These are phyloP conservation scores for Acanthurus lineatus DNA, from an alignment of 2,797 vertebrate genomes.

Conservation along the genomic window DNA sequence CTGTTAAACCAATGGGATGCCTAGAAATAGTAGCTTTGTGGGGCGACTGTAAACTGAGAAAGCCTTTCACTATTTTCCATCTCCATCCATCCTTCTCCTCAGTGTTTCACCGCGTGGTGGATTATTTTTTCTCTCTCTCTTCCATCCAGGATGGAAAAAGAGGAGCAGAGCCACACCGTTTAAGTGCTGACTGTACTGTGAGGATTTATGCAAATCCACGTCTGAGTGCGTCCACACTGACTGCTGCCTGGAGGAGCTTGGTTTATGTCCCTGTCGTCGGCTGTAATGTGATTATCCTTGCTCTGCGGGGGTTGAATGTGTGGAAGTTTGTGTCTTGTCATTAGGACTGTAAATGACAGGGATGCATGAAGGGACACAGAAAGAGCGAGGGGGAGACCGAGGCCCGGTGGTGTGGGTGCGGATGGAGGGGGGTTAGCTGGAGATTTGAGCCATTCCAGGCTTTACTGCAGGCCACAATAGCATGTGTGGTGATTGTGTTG, in stretches of 20 bases:
- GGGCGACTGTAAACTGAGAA: conserved; percentile 75
- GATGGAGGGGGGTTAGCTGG: conserved; percentile 57
- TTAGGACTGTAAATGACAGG: conserved; percentile 81
- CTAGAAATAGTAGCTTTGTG: conserved; percentile 82
- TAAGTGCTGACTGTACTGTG: conserved; percentile 68
- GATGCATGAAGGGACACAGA: conserved; percentile 65
- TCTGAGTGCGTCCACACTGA: conserved; percentile 58
- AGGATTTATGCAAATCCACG: conserved; percentile 73
- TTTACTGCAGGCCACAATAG: conserved; percentile 83
- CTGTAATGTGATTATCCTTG: conserved; percentile 75
- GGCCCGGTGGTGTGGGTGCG: conserved; percentile 42
- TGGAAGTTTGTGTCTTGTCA: conserved; percentile 79
- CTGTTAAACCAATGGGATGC: conserved; percentile 64
- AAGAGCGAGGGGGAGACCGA: conserved; percentile 33
- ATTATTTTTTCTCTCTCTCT: conserved; percentile 28
- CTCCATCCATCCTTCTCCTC: conserved; percentile 61
- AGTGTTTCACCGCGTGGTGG: conserved; percentile 64
- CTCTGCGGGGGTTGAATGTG: conserved; percentile 70
- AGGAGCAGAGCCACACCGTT: conserved; percentile 49
- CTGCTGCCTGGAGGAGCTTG: conserved; percentile 42
- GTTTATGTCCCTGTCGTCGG: conserved; percentile 61
- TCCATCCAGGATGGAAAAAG: conserved; percentile 68
- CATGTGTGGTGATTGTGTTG: conserved; percentile 84
- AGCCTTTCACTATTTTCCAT: conserved; percentile 77
- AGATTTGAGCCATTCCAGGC: conserved; percentile 75